phyloP scores from a whole-genome alignment of 2,797 vertebrate genomes.

The Brotula barbata region DNA sequence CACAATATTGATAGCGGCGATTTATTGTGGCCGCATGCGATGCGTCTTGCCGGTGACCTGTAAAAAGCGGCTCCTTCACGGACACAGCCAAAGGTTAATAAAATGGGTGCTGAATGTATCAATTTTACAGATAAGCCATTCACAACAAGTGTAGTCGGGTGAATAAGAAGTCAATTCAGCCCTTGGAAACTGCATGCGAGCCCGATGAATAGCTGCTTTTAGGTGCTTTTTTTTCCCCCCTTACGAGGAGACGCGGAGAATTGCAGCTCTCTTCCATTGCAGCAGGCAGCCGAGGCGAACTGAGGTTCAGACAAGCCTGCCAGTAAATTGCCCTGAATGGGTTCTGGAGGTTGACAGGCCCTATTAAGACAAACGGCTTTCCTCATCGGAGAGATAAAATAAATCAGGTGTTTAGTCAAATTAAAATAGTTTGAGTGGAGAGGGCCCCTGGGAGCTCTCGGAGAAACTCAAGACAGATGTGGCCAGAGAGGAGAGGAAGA shows the following conservation, averaged over 20 bases:
- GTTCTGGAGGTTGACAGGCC: constrained; percentile 96
- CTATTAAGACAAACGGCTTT: constrained; percentile 99
- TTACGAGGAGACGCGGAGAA: constrained; percentile 92
- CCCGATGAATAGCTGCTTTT: constrained; percentile 95
- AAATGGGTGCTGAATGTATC: constrained; percentile 94
- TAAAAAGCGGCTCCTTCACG: constrained; percentile 68
- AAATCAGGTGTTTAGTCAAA: constrained; percentile 99
- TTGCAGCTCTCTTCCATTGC: constrained; percentile 90
- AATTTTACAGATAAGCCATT: constrained; percentile 98
- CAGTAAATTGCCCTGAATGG: constrained; percentile 97
- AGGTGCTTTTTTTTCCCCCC: constrained; percentile 80
- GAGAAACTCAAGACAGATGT: constrained; percentile 99
- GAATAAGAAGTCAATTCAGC: constrained; percentile 98
- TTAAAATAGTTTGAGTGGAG: constrained; percentile 99
- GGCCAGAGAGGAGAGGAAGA: constrained; percentile 90
- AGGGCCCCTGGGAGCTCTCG: constrained; percentile 92
- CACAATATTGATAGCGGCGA: constrained; percentile 56
- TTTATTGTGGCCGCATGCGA: constrained; percentile 61
- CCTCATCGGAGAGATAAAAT: constrained; percentile 99
- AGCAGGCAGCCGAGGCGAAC: constrained; percentile 77
- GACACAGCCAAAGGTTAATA: constrained; percentile 94
- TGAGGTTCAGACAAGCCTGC: constrained; percentile 82
- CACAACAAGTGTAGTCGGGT: constrained; percentile 93
- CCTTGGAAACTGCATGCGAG: constrained; percentile 88
- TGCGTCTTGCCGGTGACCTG: constrained; percentile 60